These are phyloP conservation scores for Falcunculus frontatus DNA, from an alignment of 2,113 vertebrate species.

Conservation along the genomic window DNA sequence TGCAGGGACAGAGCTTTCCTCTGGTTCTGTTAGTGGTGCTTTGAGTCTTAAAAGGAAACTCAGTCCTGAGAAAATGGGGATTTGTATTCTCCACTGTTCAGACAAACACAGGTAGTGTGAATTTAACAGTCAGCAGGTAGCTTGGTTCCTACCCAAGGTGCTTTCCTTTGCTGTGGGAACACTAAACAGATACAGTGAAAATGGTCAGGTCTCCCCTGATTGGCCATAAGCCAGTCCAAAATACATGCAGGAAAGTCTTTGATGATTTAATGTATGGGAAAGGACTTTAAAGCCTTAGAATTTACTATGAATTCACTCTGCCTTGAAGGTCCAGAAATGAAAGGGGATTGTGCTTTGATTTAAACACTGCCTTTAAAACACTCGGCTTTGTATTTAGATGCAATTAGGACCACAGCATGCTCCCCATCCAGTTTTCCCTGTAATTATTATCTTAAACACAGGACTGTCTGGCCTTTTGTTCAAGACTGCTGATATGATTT, in stretches of 20 bases:
- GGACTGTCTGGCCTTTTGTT: constrained; percentile 14
- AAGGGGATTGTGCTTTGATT: constrained; percentile 42
- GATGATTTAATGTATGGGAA: constrained; percentile 24
- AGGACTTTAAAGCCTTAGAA: constrained; percentile 45
- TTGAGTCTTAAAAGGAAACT: background rate
- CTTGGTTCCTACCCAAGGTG: background rate
- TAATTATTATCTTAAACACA: constrained; percentile 54
- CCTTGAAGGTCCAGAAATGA: constrained; percentile 49
- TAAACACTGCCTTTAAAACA: background rate
- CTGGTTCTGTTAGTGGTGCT: background rate
- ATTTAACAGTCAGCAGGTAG: background rate
- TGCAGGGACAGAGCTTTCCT: background rate
- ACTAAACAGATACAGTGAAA: background rate
- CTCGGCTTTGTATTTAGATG: constrained; percentile 34
- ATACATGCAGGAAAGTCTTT: constrained; percentile 9
- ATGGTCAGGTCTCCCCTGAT: background rate
- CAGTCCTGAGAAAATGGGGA: background rate
- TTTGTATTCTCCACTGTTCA: background rate
- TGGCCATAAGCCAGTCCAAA: background rate
- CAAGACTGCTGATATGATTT: background rate
- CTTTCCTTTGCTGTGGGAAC: background rate
- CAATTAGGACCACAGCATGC: constrained; percentile 50
- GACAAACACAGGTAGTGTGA: background rate
- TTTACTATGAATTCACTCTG: constrained; percentile 20
- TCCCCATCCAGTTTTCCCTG: constrained; percentile 15